Evolutionary conservation across 2,797 vertebrate species (phyloP), one percentile per base, ranked within the genome.

Genomic region (Sebastes cheni): DNA sequence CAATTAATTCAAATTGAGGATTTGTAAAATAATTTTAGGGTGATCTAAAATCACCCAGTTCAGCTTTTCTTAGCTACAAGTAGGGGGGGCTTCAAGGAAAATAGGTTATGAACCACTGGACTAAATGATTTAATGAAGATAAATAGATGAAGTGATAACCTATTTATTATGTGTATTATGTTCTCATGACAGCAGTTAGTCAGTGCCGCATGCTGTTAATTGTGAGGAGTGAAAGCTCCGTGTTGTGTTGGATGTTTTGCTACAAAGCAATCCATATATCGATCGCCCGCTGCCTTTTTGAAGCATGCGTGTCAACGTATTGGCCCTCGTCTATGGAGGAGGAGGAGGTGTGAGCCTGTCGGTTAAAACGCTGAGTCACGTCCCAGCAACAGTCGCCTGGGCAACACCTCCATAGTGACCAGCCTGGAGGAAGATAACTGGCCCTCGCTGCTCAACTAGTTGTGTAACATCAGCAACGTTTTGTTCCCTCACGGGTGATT

Each of bases 321-420:
- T 16, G 67, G 65, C 22, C 67, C 9, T 12, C n/a, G 42, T 77
- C 22, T 60, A 2, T 8, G 81, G 77, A 52, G 46, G 46, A 52
- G 46, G 46, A n/a, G 60, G 32, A 72, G 81, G 83, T 79, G 82
- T 60, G 72, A 86, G 77, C 9, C 73, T 32, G 29, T 1, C 54
- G 0, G 70, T 80, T 77, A 27, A 91, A 92, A 80, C 8, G 93
- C 95, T 92, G 93, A 95, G 86, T 96, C 93, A 95, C 89, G 65
- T 86, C 89, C 64, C 80, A 39, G 88, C 89, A 93, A 91, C 93
- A 10, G 86, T 92, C 78, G 85, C 88, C 90, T 14, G 59, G 90
- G 89, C 86, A 89, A 90, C 92, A 74, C 86, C 86, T 94, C 82
- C 89, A 65, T 81, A 59, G 79, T 84, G 90, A 93, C 84, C 83